A percentile compares a stretch with the other conserved stretches of the same genome.
Evolutionary conservation across 2,797 vertebrate genomes (phyloP).

Genomic region (Ceyx erithaca): DNA sequence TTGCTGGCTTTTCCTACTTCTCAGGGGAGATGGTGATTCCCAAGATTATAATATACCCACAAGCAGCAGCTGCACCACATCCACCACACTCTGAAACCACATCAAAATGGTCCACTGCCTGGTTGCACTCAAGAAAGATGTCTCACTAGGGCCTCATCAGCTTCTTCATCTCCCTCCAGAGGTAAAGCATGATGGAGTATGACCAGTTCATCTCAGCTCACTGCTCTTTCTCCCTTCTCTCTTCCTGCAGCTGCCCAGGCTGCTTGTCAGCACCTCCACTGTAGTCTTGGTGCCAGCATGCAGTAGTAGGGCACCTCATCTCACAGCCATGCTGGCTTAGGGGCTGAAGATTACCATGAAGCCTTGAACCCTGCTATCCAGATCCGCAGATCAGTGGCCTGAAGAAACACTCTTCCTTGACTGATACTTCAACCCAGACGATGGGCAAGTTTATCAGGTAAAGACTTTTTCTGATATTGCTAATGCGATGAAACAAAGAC

Average conservation of each 20-base stretch:
- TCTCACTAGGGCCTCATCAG: background rate
- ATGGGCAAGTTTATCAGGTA: background rate
- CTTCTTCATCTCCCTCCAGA: background rate
- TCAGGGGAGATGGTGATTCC: background rate
- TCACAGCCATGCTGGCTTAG: background rate
- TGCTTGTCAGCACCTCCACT: background rate
- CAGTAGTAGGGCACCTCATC: background rate
- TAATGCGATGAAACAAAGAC: slow-evolving; percentile 27
- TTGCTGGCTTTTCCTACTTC: background rate
- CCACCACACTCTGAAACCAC: background rate
- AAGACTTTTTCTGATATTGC: background rate
- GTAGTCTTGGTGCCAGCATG: background rate
- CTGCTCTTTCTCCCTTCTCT: background rate
- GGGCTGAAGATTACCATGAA: background rate
- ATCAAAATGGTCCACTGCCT: background rate
- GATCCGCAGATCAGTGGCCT: background rate
- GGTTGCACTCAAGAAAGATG: background rate
- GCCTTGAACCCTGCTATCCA: background rate
- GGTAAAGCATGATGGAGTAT: background rate
- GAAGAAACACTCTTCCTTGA: background rate
- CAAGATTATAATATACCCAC: background rate
- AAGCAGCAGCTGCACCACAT: background rate
- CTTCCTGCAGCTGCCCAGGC: background rate
- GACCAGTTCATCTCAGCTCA: background rate
- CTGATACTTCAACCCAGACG: background rate